phyloP scores from a whole-genome alignment of 1,140 invertebrate species.

The Ctenoplectra terminalis region DNA sequence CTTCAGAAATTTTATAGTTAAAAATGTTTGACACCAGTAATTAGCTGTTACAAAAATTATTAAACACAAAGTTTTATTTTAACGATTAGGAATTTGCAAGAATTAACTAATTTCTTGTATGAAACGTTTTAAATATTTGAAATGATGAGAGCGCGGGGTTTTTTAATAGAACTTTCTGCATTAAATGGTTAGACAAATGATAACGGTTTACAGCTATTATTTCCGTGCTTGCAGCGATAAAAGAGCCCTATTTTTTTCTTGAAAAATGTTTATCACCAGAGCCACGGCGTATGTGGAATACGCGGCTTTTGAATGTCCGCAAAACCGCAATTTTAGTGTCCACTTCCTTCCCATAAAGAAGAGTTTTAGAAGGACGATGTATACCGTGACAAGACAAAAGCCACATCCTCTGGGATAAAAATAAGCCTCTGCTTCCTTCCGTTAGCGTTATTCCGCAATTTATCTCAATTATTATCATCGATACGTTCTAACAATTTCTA shows the following conservation, averaged over 20 bases:
- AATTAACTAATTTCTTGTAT: no score
- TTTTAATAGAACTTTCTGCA: no score
- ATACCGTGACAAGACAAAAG: slow-evolving; percentile 63
- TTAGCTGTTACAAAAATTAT: no score
- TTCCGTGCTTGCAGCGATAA: neutral
- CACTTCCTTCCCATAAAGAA: slow-evolving; percentile 44
- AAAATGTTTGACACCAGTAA: no score
- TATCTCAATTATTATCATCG: no score
- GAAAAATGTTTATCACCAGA: neutral
- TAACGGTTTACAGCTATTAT: neutral
- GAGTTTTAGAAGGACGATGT: slow-evolving; percentile 20
- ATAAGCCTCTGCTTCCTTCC: slow-evolving; percentile 38
- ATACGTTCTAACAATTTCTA: no score
- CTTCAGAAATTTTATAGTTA: no score
- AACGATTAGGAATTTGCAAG: no score
- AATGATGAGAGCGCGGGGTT: no score
- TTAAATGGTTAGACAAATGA: neutral
- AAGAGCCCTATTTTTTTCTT: neutral
- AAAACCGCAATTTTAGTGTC: slow-evolving; percentile 38
- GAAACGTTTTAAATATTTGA: no score
- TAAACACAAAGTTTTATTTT: no score
- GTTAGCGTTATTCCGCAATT: neutral
- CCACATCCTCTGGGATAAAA: slow-evolving; percentile 63
- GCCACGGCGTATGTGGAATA: neutral
- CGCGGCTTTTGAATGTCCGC: neutral